A percentile compares a stretch with the other conserved stretches of the same genome.
These are phyloP conservation scores for Paraescarpia echinospica DNA, from an alignment of 1,140 invertebrate genomes.

Conservation along the genomic window DNA sequence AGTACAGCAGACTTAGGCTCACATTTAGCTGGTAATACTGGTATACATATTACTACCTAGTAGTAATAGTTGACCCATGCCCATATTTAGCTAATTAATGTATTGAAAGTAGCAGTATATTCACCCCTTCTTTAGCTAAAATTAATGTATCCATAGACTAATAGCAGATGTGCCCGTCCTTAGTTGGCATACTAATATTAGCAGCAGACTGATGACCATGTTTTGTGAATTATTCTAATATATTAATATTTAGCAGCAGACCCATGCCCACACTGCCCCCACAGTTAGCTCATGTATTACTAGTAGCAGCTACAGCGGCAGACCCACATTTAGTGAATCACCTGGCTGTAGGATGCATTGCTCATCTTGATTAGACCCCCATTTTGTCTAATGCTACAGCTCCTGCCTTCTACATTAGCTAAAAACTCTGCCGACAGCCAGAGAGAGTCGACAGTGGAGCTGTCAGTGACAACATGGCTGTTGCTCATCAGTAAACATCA, in stretches of 20 bases:
- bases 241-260: background rate
- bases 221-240: too few relatives aligned
- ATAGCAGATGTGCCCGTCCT: background rate
- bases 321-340: background rate
- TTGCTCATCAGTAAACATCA: background rate
- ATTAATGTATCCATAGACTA: background rate
- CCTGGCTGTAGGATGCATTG: background rate
- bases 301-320: background rate
- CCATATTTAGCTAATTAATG: background rate
- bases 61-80: background rate
- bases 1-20: background rate
- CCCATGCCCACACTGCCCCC: background rate
- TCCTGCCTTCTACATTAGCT: background rate
- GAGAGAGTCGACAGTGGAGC: background rate
- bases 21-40: background rate
- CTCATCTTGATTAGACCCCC: background rate
- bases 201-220: too few relatives aligned
- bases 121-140: background rate
- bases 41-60: too few relatives aligned
- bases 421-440: background rate
- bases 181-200: background rate
- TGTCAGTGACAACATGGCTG: background rate
- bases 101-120: background rate
- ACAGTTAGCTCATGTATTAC: background rate
- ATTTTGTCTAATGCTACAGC: background rate